Conservation (phyloP, 2,888 invertebrate genomes). For the Blastobasis lacticolella region DNA sequence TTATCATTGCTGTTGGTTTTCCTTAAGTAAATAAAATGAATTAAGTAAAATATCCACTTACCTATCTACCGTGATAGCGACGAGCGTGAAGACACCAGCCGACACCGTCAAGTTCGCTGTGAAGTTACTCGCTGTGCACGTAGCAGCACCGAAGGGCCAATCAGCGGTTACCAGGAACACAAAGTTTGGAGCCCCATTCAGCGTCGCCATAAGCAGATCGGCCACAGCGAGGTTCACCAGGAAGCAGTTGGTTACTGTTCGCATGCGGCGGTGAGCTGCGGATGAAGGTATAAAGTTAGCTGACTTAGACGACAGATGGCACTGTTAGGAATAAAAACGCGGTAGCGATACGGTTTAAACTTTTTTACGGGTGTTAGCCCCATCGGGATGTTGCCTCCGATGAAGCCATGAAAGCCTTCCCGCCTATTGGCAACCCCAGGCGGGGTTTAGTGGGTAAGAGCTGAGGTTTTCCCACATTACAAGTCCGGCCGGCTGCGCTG, state of each 20-base stretch:
- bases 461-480: too few relatives aligned
- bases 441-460: too few relatives aligned
- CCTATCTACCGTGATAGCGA: conserved; percentile 95
- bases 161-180: conserved; percentile 88
- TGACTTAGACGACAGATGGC: too few relatives aligned
- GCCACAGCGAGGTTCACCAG: conserved; percentile 91
- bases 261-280: conserved; percentile 85
- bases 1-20: background rate
- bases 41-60: conserved; percentile 41
- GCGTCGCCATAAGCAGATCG: conserved; percentile 87
- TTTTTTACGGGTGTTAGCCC: too few relatives aligned
- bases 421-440: too few relatives aligned
- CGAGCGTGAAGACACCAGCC: conserved; percentile 92
- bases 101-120: conserved; percentile 92
- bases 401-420: too few relatives aligned
- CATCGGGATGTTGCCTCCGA: too few relatives aligned
- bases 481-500: too few relatives aligned
- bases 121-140: conserved; percentile 92
- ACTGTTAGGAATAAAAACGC: too few relatives aligned
- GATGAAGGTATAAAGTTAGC: conserved; percentile 6
- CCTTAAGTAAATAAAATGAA: too few relatives aligned
- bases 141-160: conserved; percentile 90
- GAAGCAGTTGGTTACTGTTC: conserved; percentile 94
- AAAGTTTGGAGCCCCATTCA: conserved; percentile 92
- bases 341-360: too few relatives aligned